A percentile compares a stretch with the other conserved stretches of the same genome.
These are phyloP conservation scores for Diploscapter pachys DNA, from an alignment of 1,140 invertebrate genomes.

Conservation along the genomic window DNA sequence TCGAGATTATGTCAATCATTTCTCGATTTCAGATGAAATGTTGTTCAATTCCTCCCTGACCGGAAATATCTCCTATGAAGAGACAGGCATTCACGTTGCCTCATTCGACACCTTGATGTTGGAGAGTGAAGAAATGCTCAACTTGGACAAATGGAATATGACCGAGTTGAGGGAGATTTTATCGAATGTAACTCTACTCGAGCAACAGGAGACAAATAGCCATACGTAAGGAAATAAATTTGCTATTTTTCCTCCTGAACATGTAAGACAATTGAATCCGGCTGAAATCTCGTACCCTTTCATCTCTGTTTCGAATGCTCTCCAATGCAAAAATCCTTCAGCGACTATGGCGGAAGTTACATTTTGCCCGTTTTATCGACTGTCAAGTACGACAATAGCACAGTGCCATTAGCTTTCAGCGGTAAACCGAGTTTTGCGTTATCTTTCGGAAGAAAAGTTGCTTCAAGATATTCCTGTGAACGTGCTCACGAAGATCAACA, in stretches of 20 bases:
- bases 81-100: background rate
- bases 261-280: too few species aligned
- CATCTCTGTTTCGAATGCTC: constrained; percentile 2
- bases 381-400: constrained; percentile 54
- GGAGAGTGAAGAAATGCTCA: background rate
- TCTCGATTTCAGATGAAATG: background rate
- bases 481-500: constrained; percentile 48
- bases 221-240: too few species aligned
- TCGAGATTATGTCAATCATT: background rate
- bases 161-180: constrained; percentile 5
- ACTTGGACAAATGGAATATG: background rate
- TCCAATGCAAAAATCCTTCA: constrained; percentile 3
- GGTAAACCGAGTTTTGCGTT: background rate
- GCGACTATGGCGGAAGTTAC: constrained; percentile 47
- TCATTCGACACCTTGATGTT: background rate
- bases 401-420: constrained; percentile 42
- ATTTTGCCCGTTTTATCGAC: constrained; percentile 52
- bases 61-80: constrained; percentile 14
- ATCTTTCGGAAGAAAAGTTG: too few species aligned
- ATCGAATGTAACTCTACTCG: constrained; percentile 4
- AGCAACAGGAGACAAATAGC: constrained; percentile 1
- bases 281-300: too few species aligned
- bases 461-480: constrained; percentile 53
- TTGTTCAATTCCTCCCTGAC: background rate
- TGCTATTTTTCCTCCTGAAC: too few species aligned